phyloP scores from a whole-genome alignment of 1,140 invertebrate genomes.

The Cotesia glomerata region DNA sequence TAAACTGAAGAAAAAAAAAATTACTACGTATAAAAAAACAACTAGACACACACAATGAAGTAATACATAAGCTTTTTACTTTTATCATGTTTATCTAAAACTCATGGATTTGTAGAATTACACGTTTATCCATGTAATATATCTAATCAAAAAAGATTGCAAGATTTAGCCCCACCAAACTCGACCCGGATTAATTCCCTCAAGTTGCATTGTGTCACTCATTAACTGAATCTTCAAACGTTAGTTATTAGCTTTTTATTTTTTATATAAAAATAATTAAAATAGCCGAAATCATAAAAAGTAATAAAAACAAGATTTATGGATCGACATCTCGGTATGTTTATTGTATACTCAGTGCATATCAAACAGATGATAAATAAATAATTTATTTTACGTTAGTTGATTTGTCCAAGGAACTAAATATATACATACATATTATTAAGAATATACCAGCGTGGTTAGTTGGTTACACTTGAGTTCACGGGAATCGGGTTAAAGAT shows the following conservation, averaged over 20 bases:
- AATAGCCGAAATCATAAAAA: not conserved
- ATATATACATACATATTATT: not conserved
- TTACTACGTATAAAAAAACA: not conserved
- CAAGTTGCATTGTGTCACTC: not conserved
- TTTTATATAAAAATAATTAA: not conserved
- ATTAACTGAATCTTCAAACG: not conserved
- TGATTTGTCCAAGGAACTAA: not conserved
- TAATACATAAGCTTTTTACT: not conserved
- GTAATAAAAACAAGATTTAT: not conserved
- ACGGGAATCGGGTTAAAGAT: constrained; percentile 30
- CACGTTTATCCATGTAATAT: not conserved
- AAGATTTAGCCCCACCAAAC: not conserved
- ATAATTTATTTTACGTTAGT: not conserved
- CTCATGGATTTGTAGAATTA: not conserved
- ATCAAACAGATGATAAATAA: not conserved
- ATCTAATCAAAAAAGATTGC: constrained; percentile 14
- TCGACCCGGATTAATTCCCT: not conserved
- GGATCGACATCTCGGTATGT: constrained; percentile 21
- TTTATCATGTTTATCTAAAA: not conserved
- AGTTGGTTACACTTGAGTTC: constrained; percentile 10
- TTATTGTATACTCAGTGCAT: not conserved
- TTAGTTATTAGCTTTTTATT: not conserved
- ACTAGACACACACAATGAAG: not conserved
- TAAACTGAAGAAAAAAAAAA: no score
- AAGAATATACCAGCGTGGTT: not conserved